phyloP scores from a whole-genome alignment of 2,797 vertebrate genomes.

The Brachyrhaphis roseni region DNA sequence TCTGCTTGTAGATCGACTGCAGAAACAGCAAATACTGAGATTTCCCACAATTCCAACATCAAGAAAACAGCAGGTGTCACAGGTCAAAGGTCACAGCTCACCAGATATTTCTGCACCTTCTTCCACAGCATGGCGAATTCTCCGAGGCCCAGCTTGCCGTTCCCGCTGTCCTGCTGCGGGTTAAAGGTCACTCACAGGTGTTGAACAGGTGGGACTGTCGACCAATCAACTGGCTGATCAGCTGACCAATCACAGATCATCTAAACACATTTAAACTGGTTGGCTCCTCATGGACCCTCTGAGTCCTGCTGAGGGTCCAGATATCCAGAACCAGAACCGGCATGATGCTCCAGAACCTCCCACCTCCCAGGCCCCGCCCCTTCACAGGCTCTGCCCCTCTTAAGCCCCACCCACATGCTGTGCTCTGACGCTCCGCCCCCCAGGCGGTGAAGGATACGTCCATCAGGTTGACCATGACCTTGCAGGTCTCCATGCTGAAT shows the following conservation, averaged over 20 bases:
- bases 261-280: too few relatives aligned
- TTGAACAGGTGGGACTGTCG: neutral
- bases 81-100: constrained; percentile 60
- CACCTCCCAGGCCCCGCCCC: too few relatives aligned
- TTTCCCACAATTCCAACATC: too few relatives aligned
- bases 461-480: constrained; percentile 89
- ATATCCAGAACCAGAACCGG: too few relatives aligned
- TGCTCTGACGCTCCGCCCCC: too few relatives aligned
- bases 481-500: constrained; percentile 87
- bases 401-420: too few relatives aligned
- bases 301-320: too few relatives aligned
- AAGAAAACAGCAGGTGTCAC: neutral
- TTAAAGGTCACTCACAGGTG: constrained; percentile 70
- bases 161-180: constrained; percentile 79
- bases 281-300: too few relatives aligned
- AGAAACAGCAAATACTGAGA: neutral
- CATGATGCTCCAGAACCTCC: too few relatives aligned
- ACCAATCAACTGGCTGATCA: neutral
- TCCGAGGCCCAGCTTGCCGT: constrained; percentile 80
- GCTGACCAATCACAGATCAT: neutral
- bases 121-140: constrained; percentile 91
- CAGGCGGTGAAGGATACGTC: constrained; percentile 87
- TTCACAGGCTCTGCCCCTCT: too few relatives aligned
- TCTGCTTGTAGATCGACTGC: constrained; percentile 85
- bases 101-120: constrained; percentile 90